Conservation (phyloP, 2,113 vertebrate genomes). For the Channa argus region DNA sequence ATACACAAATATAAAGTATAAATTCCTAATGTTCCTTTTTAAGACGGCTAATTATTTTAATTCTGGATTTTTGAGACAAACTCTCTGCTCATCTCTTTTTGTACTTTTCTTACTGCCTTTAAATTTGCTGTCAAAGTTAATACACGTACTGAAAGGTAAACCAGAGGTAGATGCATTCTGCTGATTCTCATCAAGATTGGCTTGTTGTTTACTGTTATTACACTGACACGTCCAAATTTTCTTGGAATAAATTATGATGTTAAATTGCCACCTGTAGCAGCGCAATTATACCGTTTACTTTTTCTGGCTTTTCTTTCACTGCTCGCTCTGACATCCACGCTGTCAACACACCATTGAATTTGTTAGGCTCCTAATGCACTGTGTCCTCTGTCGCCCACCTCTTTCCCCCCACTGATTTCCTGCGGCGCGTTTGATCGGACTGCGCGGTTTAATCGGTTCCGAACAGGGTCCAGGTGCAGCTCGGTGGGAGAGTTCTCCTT, state of each 20-base stretch:
- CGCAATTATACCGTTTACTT: slow-evolving; percentile 38
- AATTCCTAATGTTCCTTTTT: no score
- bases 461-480: slow-evolving; percentile 69
- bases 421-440: background rate
- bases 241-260: slow-evolving; percentile 43
- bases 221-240: slow-evolving; percentile 29
- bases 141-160: background rate
- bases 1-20: no score
- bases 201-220: slow-evolving; percentile 59
- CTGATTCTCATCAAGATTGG: slow-evolving; percentile 33
- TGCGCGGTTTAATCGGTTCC: slow-evolving; percentile 1
- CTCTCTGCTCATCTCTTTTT: no score
- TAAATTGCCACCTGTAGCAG: slow-evolving; percentile 36
- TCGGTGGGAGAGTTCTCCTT: slow-evolving; percentile 33
- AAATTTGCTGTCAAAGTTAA: background rate
- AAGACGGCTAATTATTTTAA: no score
- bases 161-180: background rate
- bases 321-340: background rate
- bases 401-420: background rate
- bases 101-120: background rate
- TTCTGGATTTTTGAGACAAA: no score
- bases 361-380: background rate
- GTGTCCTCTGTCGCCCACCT: background rate
- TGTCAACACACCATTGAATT: background rate
- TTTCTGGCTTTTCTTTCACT: background rate